Conservation (phyloP, 1,140 invertebrate genomes). For the Neuroterus valhalla region DNA sequence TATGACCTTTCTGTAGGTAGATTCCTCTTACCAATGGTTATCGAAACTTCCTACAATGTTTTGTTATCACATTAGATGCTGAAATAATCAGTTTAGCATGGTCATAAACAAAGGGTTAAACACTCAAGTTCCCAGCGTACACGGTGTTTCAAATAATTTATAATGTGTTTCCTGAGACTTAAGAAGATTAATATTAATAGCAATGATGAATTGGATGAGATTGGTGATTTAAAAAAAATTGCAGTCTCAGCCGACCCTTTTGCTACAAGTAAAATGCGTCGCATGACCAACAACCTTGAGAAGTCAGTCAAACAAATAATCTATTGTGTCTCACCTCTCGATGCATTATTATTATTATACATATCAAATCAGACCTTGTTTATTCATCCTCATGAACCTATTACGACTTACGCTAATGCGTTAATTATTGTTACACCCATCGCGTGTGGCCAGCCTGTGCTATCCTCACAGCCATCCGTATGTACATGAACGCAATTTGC, state of each 20-base stretch:
- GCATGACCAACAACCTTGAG: slow-evolving; percentile 68
- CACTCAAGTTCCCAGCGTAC: too few species aligned
- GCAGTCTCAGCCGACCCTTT: slow-evolving; percentile 68
- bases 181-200: too few species aligned
- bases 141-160: too few species aligned
- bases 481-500: slow-evolving; percentile 28
- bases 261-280: slow-evolving; percentile 63
- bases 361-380: slow-evolving; percentile 63
- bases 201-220: background rate
- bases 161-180: too few species aligned
- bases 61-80: too few species aligned
- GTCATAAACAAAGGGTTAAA: too few species aligned
- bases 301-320: slow-evolving; percentile 73
- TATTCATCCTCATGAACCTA: slow-evolving; percentile 62
- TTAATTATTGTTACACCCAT: slow-evolving; percentile 73
- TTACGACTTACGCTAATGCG: slow-evolving; percentile 65
- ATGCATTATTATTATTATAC: slow-evolving; percentile 43
- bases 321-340: slow-evolving; percentile 48
- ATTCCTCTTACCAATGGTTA: too few species aligned
- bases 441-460: slow-evolving; percentile 73
- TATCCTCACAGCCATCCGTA: slow-evolving; percentile 54
- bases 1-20: too few species aligned
- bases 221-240: slow-evolving; percentile 39
- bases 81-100: too few species aligned
- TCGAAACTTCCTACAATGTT: too few species aligned